phyloP scores from a whole-genome alignment of 2,113 vertebrate genomes.

The Spermophilus dauricus region DNA sequence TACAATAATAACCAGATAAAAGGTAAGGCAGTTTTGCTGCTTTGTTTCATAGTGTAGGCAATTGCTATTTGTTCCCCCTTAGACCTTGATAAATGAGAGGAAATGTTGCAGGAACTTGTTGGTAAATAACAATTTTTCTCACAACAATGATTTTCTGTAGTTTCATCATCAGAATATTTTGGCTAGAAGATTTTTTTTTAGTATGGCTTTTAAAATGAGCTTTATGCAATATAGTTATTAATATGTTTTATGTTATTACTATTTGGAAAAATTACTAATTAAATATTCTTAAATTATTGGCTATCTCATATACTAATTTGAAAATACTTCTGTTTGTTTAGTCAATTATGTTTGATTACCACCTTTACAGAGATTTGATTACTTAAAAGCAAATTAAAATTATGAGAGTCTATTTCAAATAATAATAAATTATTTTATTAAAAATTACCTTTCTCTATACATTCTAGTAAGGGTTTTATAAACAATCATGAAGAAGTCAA shows the following conservation, averaged over 20 bases:
- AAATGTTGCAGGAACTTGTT: neutral
- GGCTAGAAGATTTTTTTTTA: neutral
- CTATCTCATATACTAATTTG: neutral
- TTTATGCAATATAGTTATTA: neutral
- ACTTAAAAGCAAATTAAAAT: neutral
- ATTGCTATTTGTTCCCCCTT: neutral
- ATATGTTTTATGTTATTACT: neutral
- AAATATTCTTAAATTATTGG: neutral
- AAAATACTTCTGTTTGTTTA: neutral
- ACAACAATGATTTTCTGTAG: neutral
- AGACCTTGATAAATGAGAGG: neutral
- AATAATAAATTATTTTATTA: neutral
- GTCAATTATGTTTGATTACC: neutral
- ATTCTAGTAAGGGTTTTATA: neutral
- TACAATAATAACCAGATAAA: neutral
- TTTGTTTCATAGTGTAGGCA: neutral
- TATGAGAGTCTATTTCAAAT: slow-evolving; percentile 9
- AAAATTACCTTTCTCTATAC: neutral
- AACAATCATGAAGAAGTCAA: neutral
- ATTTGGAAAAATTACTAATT: neutral
- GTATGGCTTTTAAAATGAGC: neutral
- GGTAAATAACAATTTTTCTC: neutral
- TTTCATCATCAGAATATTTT: neutral
- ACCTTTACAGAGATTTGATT: neutral
- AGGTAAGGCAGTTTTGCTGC: neutral